Evolutionary conservation across 2,113 vertebrate genomes (phyloP).

Genomic region (Scopus umbretta): DNA sequence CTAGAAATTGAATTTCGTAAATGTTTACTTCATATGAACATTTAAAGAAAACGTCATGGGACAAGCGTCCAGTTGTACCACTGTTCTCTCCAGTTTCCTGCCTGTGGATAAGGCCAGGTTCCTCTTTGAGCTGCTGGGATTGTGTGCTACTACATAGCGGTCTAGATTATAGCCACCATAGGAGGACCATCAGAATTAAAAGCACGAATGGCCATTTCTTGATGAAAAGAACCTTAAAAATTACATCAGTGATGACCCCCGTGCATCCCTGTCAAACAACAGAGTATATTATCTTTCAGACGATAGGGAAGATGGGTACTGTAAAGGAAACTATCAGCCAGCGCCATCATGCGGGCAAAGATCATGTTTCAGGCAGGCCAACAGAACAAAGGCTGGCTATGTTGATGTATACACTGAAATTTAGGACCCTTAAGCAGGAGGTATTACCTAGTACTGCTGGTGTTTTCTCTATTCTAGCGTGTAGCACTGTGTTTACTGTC

Average conservation of each 20-base stretch:
- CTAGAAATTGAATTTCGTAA: background rate
- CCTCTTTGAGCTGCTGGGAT: background rate
- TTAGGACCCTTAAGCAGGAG: background rate
- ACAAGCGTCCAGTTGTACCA: background rate
- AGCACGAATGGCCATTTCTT: background rate
- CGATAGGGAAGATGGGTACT: background rate
- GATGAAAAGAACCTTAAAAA: background rate
- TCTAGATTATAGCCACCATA: background rate
- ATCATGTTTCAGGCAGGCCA: background rate
- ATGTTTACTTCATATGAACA: background rate
- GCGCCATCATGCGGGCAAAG: background rate
- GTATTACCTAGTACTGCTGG: background rate
- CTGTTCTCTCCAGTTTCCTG: background rate
- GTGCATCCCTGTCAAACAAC: background rate
- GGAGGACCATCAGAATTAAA: background rate
- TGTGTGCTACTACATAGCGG: accelerated
- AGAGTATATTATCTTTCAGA: background rate
- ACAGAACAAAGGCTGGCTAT: background rate
- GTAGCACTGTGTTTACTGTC: background rate
- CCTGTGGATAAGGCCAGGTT: background rate
- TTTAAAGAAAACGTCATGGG: background rate
- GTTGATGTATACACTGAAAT: background rate
- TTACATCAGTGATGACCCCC: background rate
- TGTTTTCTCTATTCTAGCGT: background rate
- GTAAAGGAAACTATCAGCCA: background rate